Evolutionary conservation across 2,888 invertebrate species (phyloP).

Genomic region (Callimorpha dominula): DNA sequence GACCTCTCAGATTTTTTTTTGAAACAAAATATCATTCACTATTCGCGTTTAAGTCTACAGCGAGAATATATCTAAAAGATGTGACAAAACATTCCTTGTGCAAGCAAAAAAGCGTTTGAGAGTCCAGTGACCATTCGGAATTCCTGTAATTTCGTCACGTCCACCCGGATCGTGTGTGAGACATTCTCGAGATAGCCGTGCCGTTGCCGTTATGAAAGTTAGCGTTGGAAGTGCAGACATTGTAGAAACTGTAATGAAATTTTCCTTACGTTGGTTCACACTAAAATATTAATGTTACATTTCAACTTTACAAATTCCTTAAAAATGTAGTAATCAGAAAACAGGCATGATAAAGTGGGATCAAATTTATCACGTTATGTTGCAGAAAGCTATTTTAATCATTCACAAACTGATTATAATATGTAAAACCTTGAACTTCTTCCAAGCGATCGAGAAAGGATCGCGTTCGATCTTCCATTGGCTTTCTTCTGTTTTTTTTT

Average conservation of each 20-base stretch:
- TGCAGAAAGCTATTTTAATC: too few species aligned
- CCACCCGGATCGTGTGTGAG: slow-evolving; percentile 26
- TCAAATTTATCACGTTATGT: too few species aligned
- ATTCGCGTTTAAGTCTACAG: too few species aligned
- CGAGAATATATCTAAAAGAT: slow-evolving; percentile 1
- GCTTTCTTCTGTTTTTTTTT: too few species aligned
- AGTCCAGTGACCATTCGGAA: slow-evolving; percentile 43
- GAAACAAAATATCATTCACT: not conserved
- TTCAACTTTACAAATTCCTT: not conserved
- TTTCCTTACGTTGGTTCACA: too few species aligned
- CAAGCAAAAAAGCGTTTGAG: slow-evolving; percentile 36
- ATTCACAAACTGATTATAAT: too few species aligned
- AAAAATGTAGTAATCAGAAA: not conserved
- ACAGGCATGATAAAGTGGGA: too few species aligned
- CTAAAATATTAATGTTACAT: not conserved
- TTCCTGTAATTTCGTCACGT: slow-evolving; percentile 49
- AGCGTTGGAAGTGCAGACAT: slow-evolving; percentile 7
- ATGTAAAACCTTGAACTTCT: too few species aligned
- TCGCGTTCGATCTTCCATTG: too few species aligned
- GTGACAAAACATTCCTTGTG: slow-evolving; percentile 35
- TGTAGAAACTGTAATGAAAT: slow-evolving; percentile 7
- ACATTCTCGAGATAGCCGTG: slow-evolving; percentile 37
- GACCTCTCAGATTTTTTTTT: too few species aligned
- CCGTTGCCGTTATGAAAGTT: slow-evolving; percentile 19
- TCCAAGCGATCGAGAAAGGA: too few species aligned